Base-by-base conservation (phyloP, 1,140 invertebrate species). In the Drosophila trapezifrons region DNA sequence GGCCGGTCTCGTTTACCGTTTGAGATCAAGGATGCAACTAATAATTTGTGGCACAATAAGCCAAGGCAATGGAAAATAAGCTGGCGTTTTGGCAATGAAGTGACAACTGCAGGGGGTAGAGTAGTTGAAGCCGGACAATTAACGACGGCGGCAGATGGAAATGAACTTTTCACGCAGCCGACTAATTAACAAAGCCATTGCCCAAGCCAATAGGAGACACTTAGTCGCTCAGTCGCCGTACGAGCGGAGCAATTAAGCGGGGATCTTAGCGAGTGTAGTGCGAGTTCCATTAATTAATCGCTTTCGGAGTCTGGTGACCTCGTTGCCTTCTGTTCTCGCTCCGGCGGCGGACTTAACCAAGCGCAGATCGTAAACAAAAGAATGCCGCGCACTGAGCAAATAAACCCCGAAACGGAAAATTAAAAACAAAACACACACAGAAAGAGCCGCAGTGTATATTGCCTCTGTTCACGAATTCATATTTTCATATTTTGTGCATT, bases 11-110 rank as follows among this genome's bases (percentile, higher is more conserved):
- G 51, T 46, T 70, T 56, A 72, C 76, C 51, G 55, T 86, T 87
- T 87, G 72, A 86, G 83, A 87, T 89, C 83, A 86, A 86, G 83
- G 83, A 86, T 86, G 40, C 64, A 67, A 75, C 46, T 60, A 58
- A 49, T 66, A 54, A 67, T 67, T 70, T 60, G 60, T 79, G 76
- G 49, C 59, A 73, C 47, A 76, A 76, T 56, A 20, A 81, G 54
- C 38, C 76, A 58, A 52, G 67, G 67, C 67, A 71, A 40, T 40
- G 65, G 65, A 71, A 71, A 71, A 70, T 57, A 47, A 71, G 18
- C 51, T 70, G 32, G 20, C 43, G 27, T 45, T 52, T 57, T 75
- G 75, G 43, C 47, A 60, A 82, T 78, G 47, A 58, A 52, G 52
- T 49, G 45, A 78, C 75, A 57, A 59, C 51, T 78, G 59, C 74